Evolutionary conservation across 1,140 invertebrate species (phyloP).

Genomic region (Nephotettix cincticeps): DNA sequence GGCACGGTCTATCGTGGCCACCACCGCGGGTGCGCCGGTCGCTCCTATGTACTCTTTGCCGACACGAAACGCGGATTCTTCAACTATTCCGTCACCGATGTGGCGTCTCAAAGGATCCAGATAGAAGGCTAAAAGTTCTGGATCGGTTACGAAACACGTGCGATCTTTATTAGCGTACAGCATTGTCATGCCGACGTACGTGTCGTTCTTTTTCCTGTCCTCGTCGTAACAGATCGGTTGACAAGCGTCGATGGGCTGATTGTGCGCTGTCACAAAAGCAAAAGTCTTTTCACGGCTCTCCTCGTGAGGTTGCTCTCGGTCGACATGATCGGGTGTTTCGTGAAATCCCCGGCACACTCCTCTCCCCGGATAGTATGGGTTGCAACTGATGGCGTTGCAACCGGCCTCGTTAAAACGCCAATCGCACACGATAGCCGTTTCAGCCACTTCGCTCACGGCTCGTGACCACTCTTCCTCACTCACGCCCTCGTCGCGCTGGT

Average conservation of each 20-base stretch:
- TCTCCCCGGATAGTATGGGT: neutral
- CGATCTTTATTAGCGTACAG: too few species aligned
- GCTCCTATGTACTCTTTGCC: neutral
- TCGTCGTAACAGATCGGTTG: constrained; percentile 7
- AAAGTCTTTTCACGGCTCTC: neutral
- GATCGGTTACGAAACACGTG: neutral
- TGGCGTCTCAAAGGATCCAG: neutral
- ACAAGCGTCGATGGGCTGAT: neutral
- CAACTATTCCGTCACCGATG: neutral
- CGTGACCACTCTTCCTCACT: too few species aligned
- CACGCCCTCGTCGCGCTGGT: too few species aligned
- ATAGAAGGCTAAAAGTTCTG: neutral
- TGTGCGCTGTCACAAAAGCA: neutral
- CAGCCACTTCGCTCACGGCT: neutral
- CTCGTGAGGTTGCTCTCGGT: neutral
- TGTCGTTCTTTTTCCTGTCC: too few species aligned
- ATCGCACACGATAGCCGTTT: neutral
- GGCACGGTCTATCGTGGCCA: too few species aligned
- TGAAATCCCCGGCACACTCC: neutral
- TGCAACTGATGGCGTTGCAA: neutral
- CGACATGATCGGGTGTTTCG: neutral
- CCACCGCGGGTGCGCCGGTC: too few species aligned
- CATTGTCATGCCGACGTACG: neutral
- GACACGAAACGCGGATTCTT: neutral
- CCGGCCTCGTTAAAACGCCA: neutral